Base-by-base conservation (phyloP, 2,888 invertebrate species). In the Drosophila tanythrix region DNA sequence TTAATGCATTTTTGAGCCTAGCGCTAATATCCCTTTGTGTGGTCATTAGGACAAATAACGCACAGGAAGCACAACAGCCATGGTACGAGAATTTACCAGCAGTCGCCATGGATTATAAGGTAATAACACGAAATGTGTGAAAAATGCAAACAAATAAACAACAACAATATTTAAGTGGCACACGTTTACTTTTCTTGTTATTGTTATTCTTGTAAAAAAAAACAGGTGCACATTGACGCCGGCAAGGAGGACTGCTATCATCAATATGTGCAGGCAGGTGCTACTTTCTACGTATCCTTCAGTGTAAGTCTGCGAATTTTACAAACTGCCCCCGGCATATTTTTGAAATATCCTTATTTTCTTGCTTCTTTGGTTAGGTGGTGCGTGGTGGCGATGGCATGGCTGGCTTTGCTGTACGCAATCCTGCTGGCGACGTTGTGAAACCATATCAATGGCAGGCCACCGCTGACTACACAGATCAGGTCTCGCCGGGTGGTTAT, bases 201-300 rank as follows among this genome's bases (percentile, higher is more conserved):
- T 15, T 25, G 15, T 25, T 25, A 25, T 46, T 46, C 8, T 25
- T 46, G 25, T 46, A 46, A 15, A 46, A 46, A 46, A 46, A 4
- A 11, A 70, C 56, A 87, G 87, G 83, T 99, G 40, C 97, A 98
- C 93, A 96, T 99, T 75, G 98, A 98, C 90, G 97, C 98, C n/a
- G 98, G 98, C 33, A 96, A 96, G 92, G 98, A 98, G 93, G 98
- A 99, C 91, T 99, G 99, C 93, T 99, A 98, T 93, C 98, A 95
- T 93, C 98, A 99, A 94, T 98, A 97, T 94, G 98, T 98, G 70
- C 97, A 98, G 90, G 95, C 96, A 65, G 97, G 97, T 62, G 98
- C 98, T 29, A 98, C 98, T 71, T 97, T 99, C 92, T 98, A 98
- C 93, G 97, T 98, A 74, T 97, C 98, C 85, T 98, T 98, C 93